These are phyloP conservation scores for Oasisia sp. DNA, from an alignment of 2,888 invertebrate genomes.

Conservation along the genomic window DNA sequence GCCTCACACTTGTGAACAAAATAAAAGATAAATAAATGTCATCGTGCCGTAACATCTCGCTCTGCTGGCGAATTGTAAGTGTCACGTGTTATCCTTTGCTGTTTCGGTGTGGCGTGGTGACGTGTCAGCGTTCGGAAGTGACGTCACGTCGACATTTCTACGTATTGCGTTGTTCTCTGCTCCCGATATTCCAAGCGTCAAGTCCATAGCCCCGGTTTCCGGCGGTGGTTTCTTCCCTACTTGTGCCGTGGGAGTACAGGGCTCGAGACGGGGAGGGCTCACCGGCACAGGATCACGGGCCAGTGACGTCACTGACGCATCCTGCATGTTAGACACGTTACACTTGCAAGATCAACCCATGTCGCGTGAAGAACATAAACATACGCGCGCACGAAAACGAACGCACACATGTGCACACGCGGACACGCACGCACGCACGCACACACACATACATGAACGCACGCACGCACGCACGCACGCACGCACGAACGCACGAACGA, in stretches of 20 bases:
- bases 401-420: too few species aligned
- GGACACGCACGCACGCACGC: too few species aligned
- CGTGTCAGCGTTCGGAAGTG: neutral
- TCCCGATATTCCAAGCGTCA: neutral
- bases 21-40: neutral
- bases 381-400: too few species aligned
- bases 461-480: too few species aligned
- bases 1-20: neutral
- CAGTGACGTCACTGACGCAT: neutral
- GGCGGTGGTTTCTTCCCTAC: neutral
- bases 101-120: neutral
- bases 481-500: too few species aligned
- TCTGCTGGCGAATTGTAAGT: neutral
- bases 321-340: neutral
- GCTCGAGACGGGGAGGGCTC: neutral
- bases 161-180: neutral
- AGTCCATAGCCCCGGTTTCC: neutral
- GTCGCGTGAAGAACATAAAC: too few species aligned
- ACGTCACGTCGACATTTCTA: neutral
- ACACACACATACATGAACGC: too few species aligned
- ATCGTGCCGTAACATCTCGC: neutral
- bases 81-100: neutral
- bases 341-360: too few species aligned
- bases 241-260: neutral
- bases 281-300: neutral